Evolutionary conservation across 2,113 vertebrate genomes (phyloP), one percentile per base, ranked within the genome.

Genomic region (Pollachius pollachius): DNA sequence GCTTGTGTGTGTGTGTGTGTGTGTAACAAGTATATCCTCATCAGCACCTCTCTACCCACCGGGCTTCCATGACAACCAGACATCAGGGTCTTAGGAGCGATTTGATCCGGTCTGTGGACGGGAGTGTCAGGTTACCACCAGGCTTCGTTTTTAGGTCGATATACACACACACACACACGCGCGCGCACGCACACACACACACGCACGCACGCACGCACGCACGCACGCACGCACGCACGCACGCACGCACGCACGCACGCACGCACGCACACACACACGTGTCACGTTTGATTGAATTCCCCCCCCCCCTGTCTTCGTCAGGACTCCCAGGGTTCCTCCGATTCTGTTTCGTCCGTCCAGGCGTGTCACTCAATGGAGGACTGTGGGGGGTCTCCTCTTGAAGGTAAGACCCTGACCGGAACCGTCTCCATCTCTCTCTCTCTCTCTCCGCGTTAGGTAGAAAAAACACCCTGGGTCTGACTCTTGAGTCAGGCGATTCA

Each of bases 271-370:
- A 52, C 48, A 52, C 37, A 7, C 37, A 41, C 37, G n/a, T n/a
- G n/a, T n/a, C n/a, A n/a, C 37, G 21, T 48, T 48, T 48, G 41
- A 48, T 48, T 48, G 41, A 48, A 48, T 48, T 12, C 41, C 15
- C 78, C 13, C 75, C 52, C 72, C 17, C 18, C 41, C 7, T 66
- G 52, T 69, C 71, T 85, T 79, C 30, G 21, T 13, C 89, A 99
- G 97, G 94, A 92, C 71, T 96, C 97, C 71, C 94, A 96, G 70
- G 94, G 95, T 70, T 99, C 97, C 74, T 97, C 97, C 75, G 91
- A 90, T 79, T 98, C 96, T 70, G 87, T 97, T 82, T 95, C 96
- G 65, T 97, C 96, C 83, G 93, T 94, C 84, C 96, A 97, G 91
- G 94, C 94, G 68, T 95, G 95, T 88, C 96, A 93, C 87, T 93